phyloP scores from a whole-genome alignment of 2,797 vertebrate species.

The Sebastiscus albofasciatus region DNA sequence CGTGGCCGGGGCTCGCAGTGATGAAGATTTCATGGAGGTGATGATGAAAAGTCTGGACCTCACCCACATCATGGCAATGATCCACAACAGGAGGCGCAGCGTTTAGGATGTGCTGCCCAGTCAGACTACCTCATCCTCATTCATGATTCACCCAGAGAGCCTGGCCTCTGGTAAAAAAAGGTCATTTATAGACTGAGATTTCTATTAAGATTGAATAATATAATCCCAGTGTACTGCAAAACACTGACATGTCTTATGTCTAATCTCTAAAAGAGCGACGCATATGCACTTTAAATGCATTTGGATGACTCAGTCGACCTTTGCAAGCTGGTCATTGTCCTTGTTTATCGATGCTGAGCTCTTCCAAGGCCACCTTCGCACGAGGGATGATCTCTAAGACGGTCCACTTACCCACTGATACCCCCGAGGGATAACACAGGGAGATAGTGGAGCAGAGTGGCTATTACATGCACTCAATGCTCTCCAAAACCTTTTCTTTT shows the following conservation, averaged over 20 bases:
- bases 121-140: slow-evolving; percentile 54
- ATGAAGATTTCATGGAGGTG: slow-evolving; percentile 91
- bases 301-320: slow-evolving; percentile 39
- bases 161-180: slow-evolving; percentile 15
- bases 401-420: slow-evolving; percentile 42
- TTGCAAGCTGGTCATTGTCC: slow-evolving; percentile 33
- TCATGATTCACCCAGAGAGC: slow-evolving; percentile 32
- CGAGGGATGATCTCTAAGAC: slow-evolving; percentile 53
- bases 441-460: slow-evolving; percentile 29
- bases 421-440: slow-evolving; percentile 26
- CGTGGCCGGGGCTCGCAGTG: slow-evolving; percentile 88
- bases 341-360: slow-evolving; percentile 42
- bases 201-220: slow-evolving; percentile 45
- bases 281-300: slow-evolving; percentile 50
- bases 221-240: background rate
- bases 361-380: slow-evolving; percentile 38
- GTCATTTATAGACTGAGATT: slow-evolving; percentile 42
- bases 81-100: slow-evolving; percentile 87
- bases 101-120: slow-evolving; percentile 71
- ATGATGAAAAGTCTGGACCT: slow-evolving; percentile 94
- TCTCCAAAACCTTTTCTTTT: slow-evolving; percentile 21
- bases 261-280: slow-evolving; percentile 16
- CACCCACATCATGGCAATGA: slow-evolving; percentile 90
- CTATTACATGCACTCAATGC: slow-evolving; percentile 33
- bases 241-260: slow-evolving; percentile 11